Evolutionary conservation across 2,797 vertebrate species (phyloP).

Genomic region (Melanotaenia parkinsoni): DNA sequence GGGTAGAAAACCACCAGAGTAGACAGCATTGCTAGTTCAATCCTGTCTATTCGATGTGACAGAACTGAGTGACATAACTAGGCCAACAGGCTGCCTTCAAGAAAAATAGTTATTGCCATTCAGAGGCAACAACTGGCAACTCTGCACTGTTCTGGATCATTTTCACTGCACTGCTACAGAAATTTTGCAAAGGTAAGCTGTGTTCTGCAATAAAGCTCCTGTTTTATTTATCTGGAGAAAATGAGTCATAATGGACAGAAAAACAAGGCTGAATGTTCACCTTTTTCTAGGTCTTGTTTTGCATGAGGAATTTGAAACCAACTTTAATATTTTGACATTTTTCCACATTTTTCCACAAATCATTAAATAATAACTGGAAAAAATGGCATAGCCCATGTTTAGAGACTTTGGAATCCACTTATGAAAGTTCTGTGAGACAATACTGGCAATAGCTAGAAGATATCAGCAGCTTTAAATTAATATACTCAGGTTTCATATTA

Average conservation of each 20-base stretch:
- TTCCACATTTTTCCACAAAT: too few relatives aligned
- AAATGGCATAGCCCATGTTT: too few relatives aligned
- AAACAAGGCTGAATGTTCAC: constrained; percentile 27
- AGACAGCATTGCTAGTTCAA: constrained; percentile 44
- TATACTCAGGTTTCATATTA: constrained; percentile 57
- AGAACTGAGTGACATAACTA: constrained; percentile 71
- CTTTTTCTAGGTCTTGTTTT: constrained; percentile 32
- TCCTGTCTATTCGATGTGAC: constrained; percentile 64
- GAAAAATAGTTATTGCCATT: constrained; percentile 43
- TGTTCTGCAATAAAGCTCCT: constrained; percentile 44
- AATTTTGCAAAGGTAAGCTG: constrained; percentile 38
- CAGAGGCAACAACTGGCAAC: constrained; percentile 29
- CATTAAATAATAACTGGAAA: too few relatives aligned
- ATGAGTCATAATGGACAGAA: constrained; percentile 26
- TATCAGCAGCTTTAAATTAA: constrained; percentile 47
- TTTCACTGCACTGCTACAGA: constrained; percentile 27
- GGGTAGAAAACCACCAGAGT: constrained; percentile 50
- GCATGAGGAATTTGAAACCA: background rate
- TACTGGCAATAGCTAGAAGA: constrained; percentile 29
- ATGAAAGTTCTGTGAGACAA: too few relatives aligned
- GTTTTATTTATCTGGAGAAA: constrained; percentile 49
- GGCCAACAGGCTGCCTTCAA: constrained; percentile 69
- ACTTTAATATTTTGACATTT: background rate
- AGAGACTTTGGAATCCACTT: too few relatives aligned
- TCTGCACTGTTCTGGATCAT: constrained; percentile 32